Conservation (phyloP, 2,113 vertebrate genomes). For the Sminthopsis crassicaudata region DNA sequence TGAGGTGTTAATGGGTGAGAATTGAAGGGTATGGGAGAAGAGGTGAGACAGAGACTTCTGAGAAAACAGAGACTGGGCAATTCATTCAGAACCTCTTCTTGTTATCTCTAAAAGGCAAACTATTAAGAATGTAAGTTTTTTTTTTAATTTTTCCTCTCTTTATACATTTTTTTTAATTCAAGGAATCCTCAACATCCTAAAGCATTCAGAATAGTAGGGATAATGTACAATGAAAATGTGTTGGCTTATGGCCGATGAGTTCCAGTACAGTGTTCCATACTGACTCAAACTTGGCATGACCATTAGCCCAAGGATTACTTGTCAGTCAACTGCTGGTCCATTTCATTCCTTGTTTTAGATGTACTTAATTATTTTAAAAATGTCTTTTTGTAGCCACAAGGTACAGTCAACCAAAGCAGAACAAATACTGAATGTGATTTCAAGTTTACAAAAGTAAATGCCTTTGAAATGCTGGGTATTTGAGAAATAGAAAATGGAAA, state of each 20-base stretch:
- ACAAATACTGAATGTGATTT: background rate
- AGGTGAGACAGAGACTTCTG: background rate
- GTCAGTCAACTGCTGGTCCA: background rate
- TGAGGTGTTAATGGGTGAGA: background rate
- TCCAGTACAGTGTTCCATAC: background rate
- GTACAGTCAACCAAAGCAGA: background rate
- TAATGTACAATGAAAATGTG: background rate
- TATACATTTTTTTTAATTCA: background rate
- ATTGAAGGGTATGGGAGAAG: background rate
- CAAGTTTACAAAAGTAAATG: background rate
- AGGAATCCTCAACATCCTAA: background rate
- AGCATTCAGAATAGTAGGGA: background rate
- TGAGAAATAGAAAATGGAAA: background rate
- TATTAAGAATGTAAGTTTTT: background rate
- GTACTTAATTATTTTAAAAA: background rate
- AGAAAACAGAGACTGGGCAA: background rate
- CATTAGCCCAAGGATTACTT: background rate
- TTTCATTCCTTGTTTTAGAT: background rate
- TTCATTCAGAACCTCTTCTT: background rate
- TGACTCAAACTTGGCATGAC: background rate
- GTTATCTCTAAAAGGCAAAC: background rate
- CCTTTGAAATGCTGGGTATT: background rate
- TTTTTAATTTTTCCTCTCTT: background rate
- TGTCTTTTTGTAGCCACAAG: background rate
- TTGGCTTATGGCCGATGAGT: background rate